phyloP scores from a whole-genome alignment of 2,888 invertebrate genomes.

The Drosophila sordidapex region DNA sequence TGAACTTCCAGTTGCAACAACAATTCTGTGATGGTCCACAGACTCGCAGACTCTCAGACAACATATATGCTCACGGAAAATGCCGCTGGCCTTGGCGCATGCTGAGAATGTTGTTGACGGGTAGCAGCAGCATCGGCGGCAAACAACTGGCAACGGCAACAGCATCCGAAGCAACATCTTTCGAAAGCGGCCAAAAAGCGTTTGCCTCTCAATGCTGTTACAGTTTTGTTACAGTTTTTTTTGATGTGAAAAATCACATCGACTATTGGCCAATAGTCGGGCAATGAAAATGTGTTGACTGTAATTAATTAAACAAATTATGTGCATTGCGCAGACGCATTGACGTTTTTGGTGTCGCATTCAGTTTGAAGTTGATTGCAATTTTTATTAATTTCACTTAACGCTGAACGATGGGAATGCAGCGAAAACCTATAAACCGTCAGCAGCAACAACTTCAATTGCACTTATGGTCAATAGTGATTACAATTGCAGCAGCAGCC shows the following conservation, averaged over 20 bases:
- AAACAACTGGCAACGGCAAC: slow-evolving; percentile 20
- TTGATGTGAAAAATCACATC: slow-evolving; percentile 77
- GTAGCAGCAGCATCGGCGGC: slow-evolving; percentile 22
- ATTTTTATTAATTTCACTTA: slow-evolving; percentile 81
- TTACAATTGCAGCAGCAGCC: slow-evolving; percentile 64
- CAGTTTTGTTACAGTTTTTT: slow-evolving; percentile 56
- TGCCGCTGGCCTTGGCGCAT: slow-evolving; percentile 76
- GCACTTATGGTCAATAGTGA: slow-evolving; percentile 64
- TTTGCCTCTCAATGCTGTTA: slow-evolving; percentile 72
- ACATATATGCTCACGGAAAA: slow-evolving; percentile 48
- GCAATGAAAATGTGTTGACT: slow-evolving; percentile 75
- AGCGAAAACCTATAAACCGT: slow-evolving; percentile 35
- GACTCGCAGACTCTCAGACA: slow-evolving; percentile 4
- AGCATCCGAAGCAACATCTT: slow-evolving; percentile 57
- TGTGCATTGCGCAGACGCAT: slow-evolving; percentile 77
- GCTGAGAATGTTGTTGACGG: slow-evolving; percentile 75
- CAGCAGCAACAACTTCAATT: slow-evolving; percentile 15
- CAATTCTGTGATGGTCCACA: slow-evolving; percentile 17
- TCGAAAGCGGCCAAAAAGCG: slow-evolving; percentile 72
- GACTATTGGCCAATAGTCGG: slow-evolving; percentile 62
- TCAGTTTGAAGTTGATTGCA: slow-evolving; percentile 55
- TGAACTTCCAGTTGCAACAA: slow-evolving; percentile 52
- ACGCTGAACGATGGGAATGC: slow-evolving; percentile 68
- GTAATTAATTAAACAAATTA: slow-evolving; percentile 81
- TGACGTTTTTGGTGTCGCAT: slow-evolving; percentile 80